Percentiles rank a stretch among this genome's conserved stretches.
phyloP scores from a whole-genome alignment of 2,888 invertebrate species.

The Drosophila borealis region DNA sequence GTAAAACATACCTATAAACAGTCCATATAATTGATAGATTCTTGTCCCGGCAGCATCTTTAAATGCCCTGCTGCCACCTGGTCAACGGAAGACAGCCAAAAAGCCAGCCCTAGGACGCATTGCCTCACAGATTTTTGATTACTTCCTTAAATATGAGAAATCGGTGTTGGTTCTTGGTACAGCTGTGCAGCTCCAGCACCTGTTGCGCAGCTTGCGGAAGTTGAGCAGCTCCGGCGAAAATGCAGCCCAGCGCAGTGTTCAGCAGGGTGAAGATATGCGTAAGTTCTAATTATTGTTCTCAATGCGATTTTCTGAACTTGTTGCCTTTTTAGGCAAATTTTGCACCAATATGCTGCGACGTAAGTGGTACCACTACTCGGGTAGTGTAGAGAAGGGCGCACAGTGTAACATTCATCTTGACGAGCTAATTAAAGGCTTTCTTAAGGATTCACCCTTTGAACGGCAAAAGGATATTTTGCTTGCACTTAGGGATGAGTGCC shows the following conservation, averaged over 20 bases:
- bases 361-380: conserved; percentile 89
- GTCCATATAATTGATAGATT: not conserved
- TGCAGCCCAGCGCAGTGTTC: conserved; percentile 26
- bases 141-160: conserved; percentile 70
- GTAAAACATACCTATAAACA: conserved; percentile 4
- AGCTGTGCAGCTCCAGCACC: conserved; percentile 80
- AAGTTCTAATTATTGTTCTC: conserved; percentile 31
- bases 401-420: conserved; percentile 88
- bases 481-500: conserved; percentile 87
- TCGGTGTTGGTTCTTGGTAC: conserved; percentile 78
- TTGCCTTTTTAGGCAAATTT: conserved; percentile 80
- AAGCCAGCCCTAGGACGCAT: conserved; percentile 43
- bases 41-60: conserved; percentile 66
- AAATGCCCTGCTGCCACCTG: conserved; percentile 51
- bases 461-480: conserved; percentile 87
- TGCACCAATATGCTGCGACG: conserved; percentile 87
- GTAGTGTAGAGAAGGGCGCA: conserved; percentile 88
- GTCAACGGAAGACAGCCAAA: conserved; percentile 31
- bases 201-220: conserved; percentile 73
- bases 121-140: conserved; percentile 68
- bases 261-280: conserved; percentile 77
- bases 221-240: conserved; percentile 55
- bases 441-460: conserved; percentile 87
- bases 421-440: conserved; percentile 88
- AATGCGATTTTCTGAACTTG: not conserved